phyloP scores from a whole-genome alignment of 2,888 invertebrate species.

The Sipunculus nudus region DNA sequence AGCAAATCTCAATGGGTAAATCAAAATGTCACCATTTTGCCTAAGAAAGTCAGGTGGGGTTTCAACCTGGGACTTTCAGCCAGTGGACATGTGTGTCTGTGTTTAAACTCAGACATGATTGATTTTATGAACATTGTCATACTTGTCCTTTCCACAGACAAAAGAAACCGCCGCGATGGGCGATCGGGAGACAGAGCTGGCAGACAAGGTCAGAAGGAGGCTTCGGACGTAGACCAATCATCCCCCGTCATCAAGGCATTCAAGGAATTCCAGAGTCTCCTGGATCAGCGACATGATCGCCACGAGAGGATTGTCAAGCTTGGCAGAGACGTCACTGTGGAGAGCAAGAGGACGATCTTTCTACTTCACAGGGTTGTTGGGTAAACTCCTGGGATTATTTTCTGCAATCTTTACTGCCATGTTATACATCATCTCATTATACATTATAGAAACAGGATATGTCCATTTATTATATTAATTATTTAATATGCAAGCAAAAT shows the following conservation, averaged over 20 bases:
- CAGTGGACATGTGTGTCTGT: too few relatives aligned
- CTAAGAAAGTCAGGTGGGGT: too few relatives aligned
- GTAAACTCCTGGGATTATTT: slow-evolving; percentile 65
- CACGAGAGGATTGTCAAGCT: slow-evolving; percentile 84
- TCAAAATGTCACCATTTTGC: too few relatives aligned
- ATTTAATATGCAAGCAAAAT: too few relatives aligned
- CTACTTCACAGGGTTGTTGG: slow-evolving; percentile 79
- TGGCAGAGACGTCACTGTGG: slow-evolving; percentile 85
- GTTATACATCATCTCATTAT: neutral
- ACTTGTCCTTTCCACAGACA: too few relatives aligned
- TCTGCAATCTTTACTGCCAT: neutral
- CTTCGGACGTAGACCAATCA: slow-evolving; percentile 41
- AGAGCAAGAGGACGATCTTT: slow-evolving; percentile 90
- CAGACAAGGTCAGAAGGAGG: too few relatives aligned
- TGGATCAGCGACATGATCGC: slow-evolving; percentile 84
- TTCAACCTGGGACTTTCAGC: too few relatives aligned
- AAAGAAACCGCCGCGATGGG: too few relatives aligned
- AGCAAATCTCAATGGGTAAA: too few relatives aligned
- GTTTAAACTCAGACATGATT: too few relatives aligned
- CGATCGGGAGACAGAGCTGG: too few relatives aligned
- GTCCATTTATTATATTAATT: neutral
- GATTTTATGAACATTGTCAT: too few relatives aligned
- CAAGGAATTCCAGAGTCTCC: slow-evolving; percentile 51
- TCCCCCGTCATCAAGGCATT: slow-evolving; percentile 52
- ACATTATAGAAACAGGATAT: neutral